Conservation (phyloP, 2,888 invertebrate genomes). For the Sepioteuthis lessoniana region DNA sequence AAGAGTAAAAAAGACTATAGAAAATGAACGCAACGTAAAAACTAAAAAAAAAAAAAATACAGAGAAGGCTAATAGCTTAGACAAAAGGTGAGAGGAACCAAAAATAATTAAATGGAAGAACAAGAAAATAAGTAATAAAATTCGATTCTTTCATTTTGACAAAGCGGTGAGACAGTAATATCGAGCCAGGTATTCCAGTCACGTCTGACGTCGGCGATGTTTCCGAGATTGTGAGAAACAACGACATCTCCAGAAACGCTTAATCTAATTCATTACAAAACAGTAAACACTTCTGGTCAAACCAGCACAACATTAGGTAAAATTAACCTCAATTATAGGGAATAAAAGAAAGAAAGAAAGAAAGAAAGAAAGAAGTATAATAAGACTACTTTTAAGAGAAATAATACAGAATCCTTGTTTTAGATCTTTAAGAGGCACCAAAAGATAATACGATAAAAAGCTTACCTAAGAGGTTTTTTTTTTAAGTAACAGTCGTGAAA, state of each 20-base stretch:
- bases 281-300: conserved; percentile 4
- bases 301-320: background rate
- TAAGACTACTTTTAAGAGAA: background rate
- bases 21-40: no score
- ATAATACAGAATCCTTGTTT: background rate
- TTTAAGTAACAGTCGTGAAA: background rate
- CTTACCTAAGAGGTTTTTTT: background rate
- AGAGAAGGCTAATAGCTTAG: background rate
- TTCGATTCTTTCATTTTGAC: background rate
- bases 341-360: background rate
- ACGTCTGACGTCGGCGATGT: background rate
- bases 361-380: background rate
- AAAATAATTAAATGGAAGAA: background rate
- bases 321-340: background rate
- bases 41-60: background rate
- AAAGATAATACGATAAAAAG: background rate
- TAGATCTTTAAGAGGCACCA: background rate
- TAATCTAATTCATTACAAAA: conserved; percentile 4
- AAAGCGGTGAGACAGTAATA: background rate
- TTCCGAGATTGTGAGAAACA: background rate
- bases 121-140: no score
- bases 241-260: background rate
- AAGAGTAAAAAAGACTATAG: no score
- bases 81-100: background rate
- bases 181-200: background rate